A percentile compares a stretch with the other conserved stretches of the same genome.
These are phyloP conservation scores for Aegypius monachus DNA, from an alignment of 2,113 vertebrate genomes.

Conservation along the genomic window DNA sequence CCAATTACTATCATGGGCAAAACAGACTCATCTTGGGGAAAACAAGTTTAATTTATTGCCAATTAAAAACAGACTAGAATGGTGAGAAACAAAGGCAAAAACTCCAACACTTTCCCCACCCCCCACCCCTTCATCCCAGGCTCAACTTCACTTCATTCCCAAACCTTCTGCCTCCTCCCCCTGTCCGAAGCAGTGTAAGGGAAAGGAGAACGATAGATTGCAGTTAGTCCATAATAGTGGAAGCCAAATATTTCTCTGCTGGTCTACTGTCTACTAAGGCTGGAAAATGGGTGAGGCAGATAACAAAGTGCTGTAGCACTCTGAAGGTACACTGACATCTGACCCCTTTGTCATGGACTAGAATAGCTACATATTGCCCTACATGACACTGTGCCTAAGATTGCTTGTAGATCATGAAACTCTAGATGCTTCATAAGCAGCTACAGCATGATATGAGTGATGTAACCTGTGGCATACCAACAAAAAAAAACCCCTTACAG, in stretches of 20 bases:
- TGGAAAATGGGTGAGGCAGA: not conserved
- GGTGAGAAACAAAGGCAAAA: not conserved
- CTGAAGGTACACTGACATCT: not conserved
- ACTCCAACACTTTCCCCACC: not conserved
- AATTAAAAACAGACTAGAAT: not conserved
- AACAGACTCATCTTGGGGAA: not conserved
- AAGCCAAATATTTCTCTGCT: not conserved
- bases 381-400: not conserved
- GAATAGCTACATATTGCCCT: not conserved
- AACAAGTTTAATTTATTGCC: not conserved
- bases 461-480: not conserved
- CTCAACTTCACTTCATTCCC: not conserved
- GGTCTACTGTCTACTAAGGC: not conserved
- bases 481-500: fast-evolving
- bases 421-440: not conserved
- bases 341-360: not conserved
- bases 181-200: not conserved
- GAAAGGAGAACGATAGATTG: not conserved
- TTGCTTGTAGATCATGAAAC: not conserved
- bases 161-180: not conserved
- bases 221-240: not conserved
- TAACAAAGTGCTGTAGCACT: not conserved
- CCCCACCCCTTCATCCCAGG: not conserved
- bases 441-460: not conserved
- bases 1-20: not conserved